These are phyloP conservation scores for Cranoglanis bouderius DNA, from an alignment of 2,113 vertebrate species.

Conservation along the genomic window DNA sequence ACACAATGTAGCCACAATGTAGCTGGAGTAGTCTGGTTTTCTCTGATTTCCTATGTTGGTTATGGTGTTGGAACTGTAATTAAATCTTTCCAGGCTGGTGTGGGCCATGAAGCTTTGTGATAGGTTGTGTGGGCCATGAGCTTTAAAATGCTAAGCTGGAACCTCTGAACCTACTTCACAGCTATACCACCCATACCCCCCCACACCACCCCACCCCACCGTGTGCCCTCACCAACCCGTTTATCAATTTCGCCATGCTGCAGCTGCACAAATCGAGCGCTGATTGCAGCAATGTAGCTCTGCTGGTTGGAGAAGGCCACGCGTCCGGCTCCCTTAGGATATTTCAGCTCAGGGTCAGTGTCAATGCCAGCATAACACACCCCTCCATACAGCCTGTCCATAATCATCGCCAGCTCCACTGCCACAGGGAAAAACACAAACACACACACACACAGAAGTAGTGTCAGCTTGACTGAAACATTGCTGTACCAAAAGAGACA, in stretches of 20 bases:
- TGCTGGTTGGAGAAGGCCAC: conserved; percentile 99
- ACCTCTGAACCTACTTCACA: not conserved
- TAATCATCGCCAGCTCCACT: conserved; percentile 99
- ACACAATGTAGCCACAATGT: not conserved
- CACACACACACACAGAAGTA: not conserved
- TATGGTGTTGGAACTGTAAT: not conserved
- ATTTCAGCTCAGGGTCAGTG: conserved; percentile 98
- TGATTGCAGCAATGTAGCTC: conserved; percentile 99
- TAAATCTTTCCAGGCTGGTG: not conserved
- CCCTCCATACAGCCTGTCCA: conserved; percentile 97
- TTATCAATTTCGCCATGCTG: conserved; percentile 99
- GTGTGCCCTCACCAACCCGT: conserved; percentile 83
- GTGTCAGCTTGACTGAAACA: conserved; percentile 7
- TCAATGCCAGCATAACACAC: conserved; percentile 99
- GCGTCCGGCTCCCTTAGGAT: conserved; percentile 96
- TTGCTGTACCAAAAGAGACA: not conserved
- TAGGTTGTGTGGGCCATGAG: conserved; percentile 9
- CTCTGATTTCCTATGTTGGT: not conserved
- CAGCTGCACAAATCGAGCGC: conserved; percentile 98
- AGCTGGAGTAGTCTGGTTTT: not conserved
- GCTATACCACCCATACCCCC: not conserved
- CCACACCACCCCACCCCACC: not conserved
- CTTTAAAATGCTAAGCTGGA: conserved; percentile 9
- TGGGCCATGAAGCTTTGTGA: conserved; percentile 9
- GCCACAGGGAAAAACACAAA: conserved; percentile 36